Conservation (phyloP, 2,888 invertebrate species). For the Teinopalpus imperialis region DNA sequence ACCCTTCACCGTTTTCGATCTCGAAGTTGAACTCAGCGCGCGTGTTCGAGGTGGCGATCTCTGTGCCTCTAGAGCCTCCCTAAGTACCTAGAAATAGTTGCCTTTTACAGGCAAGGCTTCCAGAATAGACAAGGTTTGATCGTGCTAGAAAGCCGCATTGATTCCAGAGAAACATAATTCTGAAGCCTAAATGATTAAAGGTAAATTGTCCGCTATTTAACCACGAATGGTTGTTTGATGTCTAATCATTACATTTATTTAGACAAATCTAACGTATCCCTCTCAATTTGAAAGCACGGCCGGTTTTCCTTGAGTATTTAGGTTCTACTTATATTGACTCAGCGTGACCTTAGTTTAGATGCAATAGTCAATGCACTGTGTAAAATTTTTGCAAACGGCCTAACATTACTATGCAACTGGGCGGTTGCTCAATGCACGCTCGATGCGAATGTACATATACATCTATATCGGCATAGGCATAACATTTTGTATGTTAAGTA, state of each 20-base stretch:
- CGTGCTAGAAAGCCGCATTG: no score
- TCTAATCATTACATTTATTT: not conserved
- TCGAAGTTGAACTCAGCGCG: no score
- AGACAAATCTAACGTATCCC: conserved; percentile 26
- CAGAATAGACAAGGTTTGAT: no score
- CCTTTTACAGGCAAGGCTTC: no score
- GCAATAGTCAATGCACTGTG: conserved; percentile 22
- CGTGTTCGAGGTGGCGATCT: no score
- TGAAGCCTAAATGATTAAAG: no score
- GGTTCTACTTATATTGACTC: conserved; percentile 37
- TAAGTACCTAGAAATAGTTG: no score
- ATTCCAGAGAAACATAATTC: no score
- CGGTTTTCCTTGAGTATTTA: conserved; percentile 45
- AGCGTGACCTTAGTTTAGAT: conserved; percentile 35
- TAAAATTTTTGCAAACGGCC: conserved; percentile 25
- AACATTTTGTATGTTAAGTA: conserved; percentile 6
- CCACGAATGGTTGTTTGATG: not conserved
- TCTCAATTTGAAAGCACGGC: conserved; percentile 32
- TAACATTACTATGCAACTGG: conserved; percentile 20
- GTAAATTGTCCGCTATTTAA: not conserved
- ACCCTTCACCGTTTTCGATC: no score
- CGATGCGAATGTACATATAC: not conserved
- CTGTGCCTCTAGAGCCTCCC: no score
- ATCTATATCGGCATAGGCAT: not conserved
- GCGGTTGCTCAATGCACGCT: conserved; percentile 12